These are phyloP conservation scores for Pollachius pollachius DNA, from an alignment of 2,113 vertebrate species.

Conservation along the genomic window DNA sequence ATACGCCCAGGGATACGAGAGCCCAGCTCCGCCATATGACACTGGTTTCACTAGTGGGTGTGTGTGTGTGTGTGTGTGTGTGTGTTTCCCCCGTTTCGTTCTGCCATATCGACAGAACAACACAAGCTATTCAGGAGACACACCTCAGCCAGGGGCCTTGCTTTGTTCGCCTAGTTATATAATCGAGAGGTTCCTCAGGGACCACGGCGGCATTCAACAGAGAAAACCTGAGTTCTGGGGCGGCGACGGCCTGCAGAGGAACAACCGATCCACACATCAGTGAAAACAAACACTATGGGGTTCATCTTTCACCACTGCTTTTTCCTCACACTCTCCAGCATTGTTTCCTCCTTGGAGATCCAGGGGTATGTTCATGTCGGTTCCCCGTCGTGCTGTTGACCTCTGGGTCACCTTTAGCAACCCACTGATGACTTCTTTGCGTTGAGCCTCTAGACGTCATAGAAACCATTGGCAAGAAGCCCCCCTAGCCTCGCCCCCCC, in stretches of 20 bases:
- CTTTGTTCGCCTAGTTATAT: slow-evolving; percentile 31
- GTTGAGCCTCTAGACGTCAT: background rate
- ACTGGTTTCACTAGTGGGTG: slow-evolving; percentile 34
- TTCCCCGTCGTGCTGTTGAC: slow-evolving; percentile 13
- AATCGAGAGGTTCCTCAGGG: slow-evolving; percentile 18
- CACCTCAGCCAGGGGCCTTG: slow-evolving; percentile 50
- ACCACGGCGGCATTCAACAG: background rate
- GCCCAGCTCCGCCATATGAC: too few relatives aligned
- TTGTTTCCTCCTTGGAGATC: background rate
- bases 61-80: slow-evolving; percentile 65
- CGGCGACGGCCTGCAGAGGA: background rate
- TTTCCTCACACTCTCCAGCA: slow-evolving; percentile 2
- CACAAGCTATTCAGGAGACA: slow-evolving; percentile 60
- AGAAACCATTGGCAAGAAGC: background rate
- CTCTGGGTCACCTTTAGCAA: background rate
- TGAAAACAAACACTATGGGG: background rate
- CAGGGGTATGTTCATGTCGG: slow-evolving; percentile 16
- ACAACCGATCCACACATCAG: background rate
- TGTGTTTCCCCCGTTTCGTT: slow-evolving; percentile 37
- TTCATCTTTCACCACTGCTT: background rate
- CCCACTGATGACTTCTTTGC: too few relatives aligned
- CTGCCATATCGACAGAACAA: slow-evolving; percentile 44
- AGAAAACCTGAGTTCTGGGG: background rate
- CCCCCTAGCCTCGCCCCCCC: too few relatives aligned
- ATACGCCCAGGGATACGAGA: too few relatives aligned